phyloP scores from a whole-genome alignment of 2,113 vertebrate genomes.

The Cisticola juncidis region DNA sequence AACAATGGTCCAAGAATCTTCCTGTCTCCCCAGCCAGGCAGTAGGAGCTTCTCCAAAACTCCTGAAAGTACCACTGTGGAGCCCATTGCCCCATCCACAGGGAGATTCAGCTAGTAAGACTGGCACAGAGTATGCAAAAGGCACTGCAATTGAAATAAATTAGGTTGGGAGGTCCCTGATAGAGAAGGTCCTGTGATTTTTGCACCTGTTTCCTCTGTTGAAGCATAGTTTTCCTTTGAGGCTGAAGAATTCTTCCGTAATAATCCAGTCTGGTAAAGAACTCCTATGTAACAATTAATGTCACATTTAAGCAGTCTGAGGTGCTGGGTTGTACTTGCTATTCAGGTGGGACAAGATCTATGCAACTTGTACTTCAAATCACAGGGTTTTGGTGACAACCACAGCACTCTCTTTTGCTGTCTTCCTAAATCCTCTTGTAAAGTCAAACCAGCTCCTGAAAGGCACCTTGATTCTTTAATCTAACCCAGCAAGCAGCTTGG shows the following conservation, averaged over 20 bases:
- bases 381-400: neutral
- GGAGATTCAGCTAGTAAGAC: neutral
- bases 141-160: neutral
- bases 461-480: neutral
- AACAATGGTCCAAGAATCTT: neutral
- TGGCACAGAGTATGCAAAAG: neutral
- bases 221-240: neutral
- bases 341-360: neutral
- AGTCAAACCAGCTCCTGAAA: neutral
- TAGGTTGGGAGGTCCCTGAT: neutral
- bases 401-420: neutral
- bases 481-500: neutral
- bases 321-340: neutral
- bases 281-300: neutral
- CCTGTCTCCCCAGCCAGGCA: accelerated
- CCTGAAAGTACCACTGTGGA: neutral
- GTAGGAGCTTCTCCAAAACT: neutral
- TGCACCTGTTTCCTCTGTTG: accelerated
- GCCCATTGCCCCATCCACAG: neutral
- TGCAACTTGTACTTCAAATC: neutral
- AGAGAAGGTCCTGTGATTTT: neutral
- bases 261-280: neutral
- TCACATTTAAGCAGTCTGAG: neutral
- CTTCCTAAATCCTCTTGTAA: neutral
- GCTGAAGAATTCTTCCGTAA: neutral